Conservation (phyloP, 2,888 invertebrate genomes). For the Thumatha senex region DNA sequence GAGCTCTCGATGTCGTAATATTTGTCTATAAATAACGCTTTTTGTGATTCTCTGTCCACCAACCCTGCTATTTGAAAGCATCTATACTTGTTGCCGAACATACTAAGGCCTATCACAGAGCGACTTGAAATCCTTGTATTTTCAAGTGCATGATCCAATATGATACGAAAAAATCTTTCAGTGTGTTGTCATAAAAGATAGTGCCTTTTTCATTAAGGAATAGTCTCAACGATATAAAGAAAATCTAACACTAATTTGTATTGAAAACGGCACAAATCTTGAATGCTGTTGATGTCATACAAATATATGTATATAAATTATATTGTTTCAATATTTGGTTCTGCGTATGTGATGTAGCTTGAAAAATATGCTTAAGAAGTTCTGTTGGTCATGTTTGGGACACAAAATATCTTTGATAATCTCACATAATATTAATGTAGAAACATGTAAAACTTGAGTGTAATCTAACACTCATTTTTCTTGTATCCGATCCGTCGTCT, state of each 20-base stretch:
- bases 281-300: constrained; percentile 58
- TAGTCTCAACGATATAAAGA: neutral
- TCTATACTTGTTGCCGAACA: constrained; percentile 27
- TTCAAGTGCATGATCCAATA: constrained; percentile 62
- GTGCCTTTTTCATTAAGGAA: constrained; percentile 53
- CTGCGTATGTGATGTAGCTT: constrained; percentile 41
- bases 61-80: constrained; percentile 49
- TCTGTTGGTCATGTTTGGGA: neutral
- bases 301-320: constrained; percentile 28
- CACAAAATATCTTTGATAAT: constrained; percentile 27
- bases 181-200: constrained; percentile 52
- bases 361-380: constrained; percentile 39
- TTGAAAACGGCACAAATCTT: constrained; percentile 57
- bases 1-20: constrained; percentile 78
- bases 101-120: constrained; percentile 26
- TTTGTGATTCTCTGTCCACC: constrained; percentile 64
- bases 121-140: constrained; percentile 36
- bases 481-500: constrained; percentile 2
- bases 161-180: constrained; percentile 40
- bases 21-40: constrained; percentile 77
- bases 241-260: constrained; percentile 5
- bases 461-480: constrained; percentile 14
- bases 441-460: constrained; percentile 27
- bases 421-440: constrained; percentile 25
- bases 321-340: constrained; percentile 33